Conservation (phyloP, 2,113 vertebrate species). For the Rhineura floridana region DNA sequence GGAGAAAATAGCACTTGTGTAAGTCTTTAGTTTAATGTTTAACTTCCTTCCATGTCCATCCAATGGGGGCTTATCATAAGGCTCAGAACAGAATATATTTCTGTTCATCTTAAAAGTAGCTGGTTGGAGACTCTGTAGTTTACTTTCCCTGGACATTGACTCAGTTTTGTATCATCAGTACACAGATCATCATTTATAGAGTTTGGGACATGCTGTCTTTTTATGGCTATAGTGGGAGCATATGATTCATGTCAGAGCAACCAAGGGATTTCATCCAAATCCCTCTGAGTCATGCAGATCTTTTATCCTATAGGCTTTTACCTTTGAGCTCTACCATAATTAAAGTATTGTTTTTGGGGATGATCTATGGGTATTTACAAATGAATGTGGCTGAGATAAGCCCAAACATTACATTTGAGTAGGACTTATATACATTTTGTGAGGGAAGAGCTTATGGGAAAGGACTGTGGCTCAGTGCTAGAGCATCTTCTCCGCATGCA, state of each 20-base stretch:
- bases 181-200: neutral
- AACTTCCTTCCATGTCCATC: neutral
- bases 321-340: neutral
- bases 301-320: neutral
- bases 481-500: no score
- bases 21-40: neutral
- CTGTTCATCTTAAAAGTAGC: neutral
- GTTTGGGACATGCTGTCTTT: neutral
- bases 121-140: neutral
- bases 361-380: neutral
- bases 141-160: neutral
- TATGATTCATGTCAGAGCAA: slow-evolving; percentile 16
- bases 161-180: neutral
- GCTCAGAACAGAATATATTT: neutral
- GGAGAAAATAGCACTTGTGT: no score
- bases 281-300: neutral
- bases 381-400: neutral
- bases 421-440: neutral
- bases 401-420: neutral
- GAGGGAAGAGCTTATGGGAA: neutral
- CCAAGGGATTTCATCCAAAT: slow-evolving; percentile 5
- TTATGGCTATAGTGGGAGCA: neutral
- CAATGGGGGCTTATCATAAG: neutral
- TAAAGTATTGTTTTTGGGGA: slow-evolving; percentile 4
- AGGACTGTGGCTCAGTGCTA: neutral